Conservation (phyloP, 2,113 vertebrate genomes). For the Nothobranchius furzeri region DNA sequence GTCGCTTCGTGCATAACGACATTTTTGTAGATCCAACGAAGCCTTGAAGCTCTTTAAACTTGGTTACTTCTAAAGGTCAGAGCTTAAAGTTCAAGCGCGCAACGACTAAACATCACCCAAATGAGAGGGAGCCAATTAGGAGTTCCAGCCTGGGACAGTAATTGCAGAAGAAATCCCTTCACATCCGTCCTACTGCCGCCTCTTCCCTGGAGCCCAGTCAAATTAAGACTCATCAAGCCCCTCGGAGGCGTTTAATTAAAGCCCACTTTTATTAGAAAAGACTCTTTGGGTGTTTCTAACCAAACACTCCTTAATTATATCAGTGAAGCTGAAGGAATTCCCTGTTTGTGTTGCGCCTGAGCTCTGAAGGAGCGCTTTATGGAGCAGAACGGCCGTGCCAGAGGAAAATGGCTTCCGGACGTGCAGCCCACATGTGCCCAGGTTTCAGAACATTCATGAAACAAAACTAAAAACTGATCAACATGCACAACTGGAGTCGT, state of each 20-base stretch:
- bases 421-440: constrained; percentile 42
- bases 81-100: constrained; percentile 14
- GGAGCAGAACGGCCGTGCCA: constrained; percentile 26
- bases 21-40: not conserved
- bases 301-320: constrained; percentile 60
- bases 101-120: constrained; percentile 43
- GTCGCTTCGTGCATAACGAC: not conserved
- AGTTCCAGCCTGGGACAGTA: constrained; percentile 70
- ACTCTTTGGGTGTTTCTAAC: constrained; percentile 67
- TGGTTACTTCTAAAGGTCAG: constrained; percentile 27
- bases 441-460: not conserved
- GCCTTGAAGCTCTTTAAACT: constrained; percentile 6
- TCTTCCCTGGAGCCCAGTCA: constrained; percentile 68
- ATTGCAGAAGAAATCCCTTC: constrained; percentile 72
- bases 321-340: constrained; percentile 56
- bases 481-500: constrained; percentile 36
- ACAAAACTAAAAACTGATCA: constrained; percentile 44
- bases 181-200: constrained; percentile 75
- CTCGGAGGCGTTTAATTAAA: constrained; percentile 73
- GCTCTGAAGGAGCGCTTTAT: constrained; percentile 36
- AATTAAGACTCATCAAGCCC: constrained; percentile 71
- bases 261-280: constrained; percentile 55
- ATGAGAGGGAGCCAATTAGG: constrained; percentile 64
- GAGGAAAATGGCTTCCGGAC: constrained; percentile 46
- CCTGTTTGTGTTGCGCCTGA: constrained; percentile 23